A percentile compares a stretch with the other conserved stretches of the same genome.
phyloP scores from a whole-genome alignment of 2,113 vertebrate genomes.

The Ictalurus furcatus region DNA sequence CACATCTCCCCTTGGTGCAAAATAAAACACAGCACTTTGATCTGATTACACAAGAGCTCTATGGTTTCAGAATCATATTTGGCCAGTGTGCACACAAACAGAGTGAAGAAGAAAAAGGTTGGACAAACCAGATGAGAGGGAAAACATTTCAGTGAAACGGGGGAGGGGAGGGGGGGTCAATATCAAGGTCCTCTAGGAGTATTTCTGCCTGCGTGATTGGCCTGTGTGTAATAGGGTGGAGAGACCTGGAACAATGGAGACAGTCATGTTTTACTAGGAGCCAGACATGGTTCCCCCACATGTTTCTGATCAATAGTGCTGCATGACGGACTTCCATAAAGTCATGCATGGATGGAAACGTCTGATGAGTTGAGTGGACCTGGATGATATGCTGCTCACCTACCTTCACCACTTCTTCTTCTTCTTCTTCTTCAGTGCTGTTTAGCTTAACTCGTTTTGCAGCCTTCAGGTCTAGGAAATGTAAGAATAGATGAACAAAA shows the following conservation, averaged over 20 bases:
- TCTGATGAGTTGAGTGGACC: slow-evolving; percentile 39
- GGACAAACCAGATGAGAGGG: slow-evolving; percentile 9
- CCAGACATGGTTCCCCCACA: slow-evolving; percentile 59
- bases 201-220: slow-evolving; percentile 50
- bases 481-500: slow-evolving; percentile 66
- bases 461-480: slow-evolving; percentile 28
- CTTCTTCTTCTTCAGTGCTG: slow-evolving; percentile 38
- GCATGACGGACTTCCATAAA: slow-evolving; percentile 62
- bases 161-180: background rate
- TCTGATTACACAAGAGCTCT: slow-evolving; percentile 44
- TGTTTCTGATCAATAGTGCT: slow-evolving; percentile 73
- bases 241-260: slow-evolving; percentile 71
- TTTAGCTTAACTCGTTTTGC: background rate
- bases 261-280: slow-evolving; percentile 66
- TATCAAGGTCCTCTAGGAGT: slow-evolving; percentile 47
- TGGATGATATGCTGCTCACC: slow-evolving; percentile 4
- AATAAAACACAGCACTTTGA: slow-evolving; percentile 54
- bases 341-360: slow-evolving; percentile 23
- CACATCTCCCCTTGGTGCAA: slow-evolving; percentile 40
- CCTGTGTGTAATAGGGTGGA: slow-evolving; percentile 56
- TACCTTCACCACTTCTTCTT: slow-evolving; percentile 12
- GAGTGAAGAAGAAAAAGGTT: slow-evolving; percentile 17
- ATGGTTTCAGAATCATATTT: slow-evolving; percentile 55
- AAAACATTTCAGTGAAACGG: slow-evolving; percentile 8
- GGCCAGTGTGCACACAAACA: slow-evolving; percentile 29